Evolutionary conservation across 1,140 invertebrate species (phyloP).

Genomic region (Drosophila tristis): DNA sequence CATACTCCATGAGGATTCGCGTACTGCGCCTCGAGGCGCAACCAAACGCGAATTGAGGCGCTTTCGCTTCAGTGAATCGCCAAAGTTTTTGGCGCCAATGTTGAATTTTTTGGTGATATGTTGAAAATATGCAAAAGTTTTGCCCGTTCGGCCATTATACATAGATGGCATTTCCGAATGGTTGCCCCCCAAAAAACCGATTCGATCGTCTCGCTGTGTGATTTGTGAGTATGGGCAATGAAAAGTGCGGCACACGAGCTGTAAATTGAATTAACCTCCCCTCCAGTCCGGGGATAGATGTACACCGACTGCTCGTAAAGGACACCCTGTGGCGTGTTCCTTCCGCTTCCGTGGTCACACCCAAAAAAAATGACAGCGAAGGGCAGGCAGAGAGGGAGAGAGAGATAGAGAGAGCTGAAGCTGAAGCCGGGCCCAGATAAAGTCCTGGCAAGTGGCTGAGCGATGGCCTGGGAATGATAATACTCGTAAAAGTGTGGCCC

Average conservation of each 20-base stretch:
- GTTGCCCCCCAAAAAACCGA: not conserved
- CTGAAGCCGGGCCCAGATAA: too few relatives aligned
- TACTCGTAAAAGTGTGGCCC: conserved; percentile 38
- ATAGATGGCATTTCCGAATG: conserved; percentile 54
- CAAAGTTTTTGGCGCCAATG: conserved; percentile 56
- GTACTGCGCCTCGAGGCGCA: conserved; percentile 3
- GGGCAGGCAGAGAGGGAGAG: not conserved
- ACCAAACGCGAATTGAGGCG: not conserved
- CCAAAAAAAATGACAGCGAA: conserved; percentile 18
- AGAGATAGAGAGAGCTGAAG: too few relatives aligned
- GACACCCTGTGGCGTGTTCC: conserved; percentile 12
- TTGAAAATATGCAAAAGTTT: conserved; percentile 49
- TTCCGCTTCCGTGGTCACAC: conserved; percentile 58
- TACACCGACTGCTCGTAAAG: not conserved
- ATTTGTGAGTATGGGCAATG: conserved; percentile 14
- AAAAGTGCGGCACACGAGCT: conserved; percentile 12
- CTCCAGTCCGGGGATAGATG: not conserved
- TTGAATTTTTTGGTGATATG: conserved; percentile 5
- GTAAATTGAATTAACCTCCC: conserved; percentile 70
- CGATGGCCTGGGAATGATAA: conserved; percentile 41
- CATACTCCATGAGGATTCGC: conserved; percentile 37
- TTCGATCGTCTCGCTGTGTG: conserved; percentile 3
- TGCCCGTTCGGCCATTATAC: conserved; percentile 25
- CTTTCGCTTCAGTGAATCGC: conserved; percentile 29
- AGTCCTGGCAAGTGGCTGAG: conserved; percentile 7